Base-by-base conservation (phyloP, 2,113 vertebrate species). In the Corvus moneduloides region DNA sequence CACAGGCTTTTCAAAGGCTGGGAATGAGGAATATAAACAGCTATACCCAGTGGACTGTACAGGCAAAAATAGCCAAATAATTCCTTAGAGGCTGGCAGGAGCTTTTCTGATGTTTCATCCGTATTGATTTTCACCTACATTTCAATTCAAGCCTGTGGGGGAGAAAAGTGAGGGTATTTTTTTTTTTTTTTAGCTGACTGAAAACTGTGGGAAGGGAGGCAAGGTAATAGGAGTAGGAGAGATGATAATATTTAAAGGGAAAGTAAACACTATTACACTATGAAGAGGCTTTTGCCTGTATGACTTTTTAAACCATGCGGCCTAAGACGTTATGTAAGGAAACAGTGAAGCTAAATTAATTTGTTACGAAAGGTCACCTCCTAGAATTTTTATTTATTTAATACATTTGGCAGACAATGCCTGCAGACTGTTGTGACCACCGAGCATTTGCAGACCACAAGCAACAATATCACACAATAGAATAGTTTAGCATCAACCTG, bases 1-100 rank as follows among this genome's bases (percentile, higher is more conserved):
- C 16, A 30, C 0, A n/a, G 28, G 10, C 20, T n/a, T 55, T 77
- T 22, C 35, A 59, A 35, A 73, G 12, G 14, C 0, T 63, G 8
- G 3, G 13, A 85, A 49, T 62, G 39, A 91, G 18, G 17, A 83
- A 72, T 35, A 56, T 0, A 5, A 28, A 64, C 16, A 79, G n/a
- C 20, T 91, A 56, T 18, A 61, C 14, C 10, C 32, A 66, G 18
- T 10, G 21, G 23, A 41, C 33, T 39, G 20, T 16, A 28, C 2
- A 37, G 20, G 19, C 18, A 71, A 72, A 92, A 92, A 32, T 1
- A 41, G 64, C 24, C 10, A 84, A 54, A 28, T 24, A 71, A 83
- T 46, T 88, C 11, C 48, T 66, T 7, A 30, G 20, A 73, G 24
- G 16, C 41, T 75, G 22, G 16, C 18, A 80, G 15, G 24, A 46